Conservation (phyloP, 1,140 invertebrate genomes). For the Papilio polyxenes region DNA sequence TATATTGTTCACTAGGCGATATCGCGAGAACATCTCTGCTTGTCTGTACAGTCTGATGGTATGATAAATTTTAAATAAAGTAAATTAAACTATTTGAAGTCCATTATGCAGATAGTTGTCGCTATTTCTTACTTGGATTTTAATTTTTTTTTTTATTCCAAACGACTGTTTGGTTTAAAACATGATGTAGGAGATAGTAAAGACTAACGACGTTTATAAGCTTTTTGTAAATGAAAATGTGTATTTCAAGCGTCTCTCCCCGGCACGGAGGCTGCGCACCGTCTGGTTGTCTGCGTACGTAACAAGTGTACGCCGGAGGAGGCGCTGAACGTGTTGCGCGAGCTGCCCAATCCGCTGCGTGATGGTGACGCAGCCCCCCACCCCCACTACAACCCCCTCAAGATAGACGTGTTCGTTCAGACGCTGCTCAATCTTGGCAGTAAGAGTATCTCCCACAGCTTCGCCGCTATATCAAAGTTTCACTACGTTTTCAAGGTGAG, state of each 20-base stretch:
- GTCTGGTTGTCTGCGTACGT: slow-evolving; percentile 91
- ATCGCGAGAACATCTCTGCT: slow-evolving; percentile 31
- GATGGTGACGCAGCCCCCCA: slow-evolving; percentile 81
- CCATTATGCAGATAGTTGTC: not conserved
- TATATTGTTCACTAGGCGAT: slow-evolving; percentile 17
- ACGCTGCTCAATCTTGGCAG: slow-evolving; percentile 95
- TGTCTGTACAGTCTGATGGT: not conserved
- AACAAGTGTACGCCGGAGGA: slow-evolving; percentile 95
- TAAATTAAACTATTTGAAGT: not conserved
- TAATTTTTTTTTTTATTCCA: too few relatives aligned
- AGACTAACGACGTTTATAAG: not conserved
- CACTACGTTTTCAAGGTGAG: slow-evolving; percentile 94
- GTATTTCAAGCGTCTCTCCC: slow-evolving; percentile 85
- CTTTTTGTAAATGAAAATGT: slow-evolving; percentile 44
- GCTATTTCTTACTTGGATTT: not conserved
- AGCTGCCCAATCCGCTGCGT: slow-evolving; percentile 88
- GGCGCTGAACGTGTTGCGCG: slow-evolving; percentile 92
- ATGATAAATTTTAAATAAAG: not conserved
- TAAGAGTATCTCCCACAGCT: slow-evolving; percentile 99
- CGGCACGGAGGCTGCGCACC: slow-evolving; percentile 91
- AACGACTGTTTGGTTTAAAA: too few relatives aligned
- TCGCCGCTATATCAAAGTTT: slow-evolving; percentile 98
- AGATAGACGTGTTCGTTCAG: slow-evolving; percentile 98
- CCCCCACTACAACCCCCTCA: slow-evolving; percentile 90
- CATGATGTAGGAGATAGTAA: too few relatives aligned